These are phyloP conservation scores for Drosophila quinaria DNA, from an alignment of 2,888 invertebrate genomes.

Conservation along the genomic window DNA sequence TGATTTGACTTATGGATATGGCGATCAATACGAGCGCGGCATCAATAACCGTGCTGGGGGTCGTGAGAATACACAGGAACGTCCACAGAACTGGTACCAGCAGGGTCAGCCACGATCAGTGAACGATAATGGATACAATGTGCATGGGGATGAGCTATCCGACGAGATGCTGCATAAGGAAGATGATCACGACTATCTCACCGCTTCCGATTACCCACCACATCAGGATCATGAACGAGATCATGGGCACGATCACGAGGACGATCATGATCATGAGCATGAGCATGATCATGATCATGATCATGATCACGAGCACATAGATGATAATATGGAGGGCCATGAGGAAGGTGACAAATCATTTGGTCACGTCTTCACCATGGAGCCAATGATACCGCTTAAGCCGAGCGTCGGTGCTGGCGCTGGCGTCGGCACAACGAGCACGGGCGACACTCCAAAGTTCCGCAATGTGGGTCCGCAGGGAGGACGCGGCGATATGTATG, in stretches of 20 bases:
- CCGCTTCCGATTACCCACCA: slow-evolving; percentile 81
- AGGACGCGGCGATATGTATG: slow-evolving; percentile 82
- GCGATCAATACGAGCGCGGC: slow-evolving; percentile 39
- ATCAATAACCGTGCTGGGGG: slow-evolving; percentile 36
- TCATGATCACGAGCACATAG: slow-evolving; percentile 18
- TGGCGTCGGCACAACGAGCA: slow-evolving; percentile 36
- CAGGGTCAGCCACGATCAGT: slow-evolving; percentile 39
- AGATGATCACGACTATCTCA: slow-evolving; percentile 64
- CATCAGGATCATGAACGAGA: slow-evolving; percentile 47
- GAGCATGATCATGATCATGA: slow-evolving; percentile 37
- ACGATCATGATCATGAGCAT: slow-evolving; percentile 40
- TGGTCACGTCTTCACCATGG: slow-evolving; percentile 78
- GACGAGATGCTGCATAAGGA: slow-evolving; percentile 66
- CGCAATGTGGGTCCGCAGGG: slow-evolving; percentile 81
- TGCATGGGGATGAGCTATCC: slow-evolving; percentile 58
- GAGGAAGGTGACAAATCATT: slow-evolving; percentile 61
- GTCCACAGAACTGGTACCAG: slow-evolving; percentile 58
- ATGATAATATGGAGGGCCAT: slow-evolving; percentile 36
- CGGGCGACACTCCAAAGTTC: slow-evolving; percentile 69
- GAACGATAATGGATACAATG: slow-evolving; percentile 30
- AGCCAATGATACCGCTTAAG: slow-evolving; percentile 68
- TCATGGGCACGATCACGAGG: slow-evolving; percentile 25
- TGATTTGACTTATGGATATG: slow-evolving; percentile 46
- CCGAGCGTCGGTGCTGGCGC: slow-evolving; percentile 44
- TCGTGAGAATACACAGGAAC: slow-evolving; percentile 45